Percentiles rank a stretch among this genome's conserved stretches.
phyloP scores from a whole-genome alignment of 2,797 vertebrate genomes.

The Aphelocoma californica region DNA sequence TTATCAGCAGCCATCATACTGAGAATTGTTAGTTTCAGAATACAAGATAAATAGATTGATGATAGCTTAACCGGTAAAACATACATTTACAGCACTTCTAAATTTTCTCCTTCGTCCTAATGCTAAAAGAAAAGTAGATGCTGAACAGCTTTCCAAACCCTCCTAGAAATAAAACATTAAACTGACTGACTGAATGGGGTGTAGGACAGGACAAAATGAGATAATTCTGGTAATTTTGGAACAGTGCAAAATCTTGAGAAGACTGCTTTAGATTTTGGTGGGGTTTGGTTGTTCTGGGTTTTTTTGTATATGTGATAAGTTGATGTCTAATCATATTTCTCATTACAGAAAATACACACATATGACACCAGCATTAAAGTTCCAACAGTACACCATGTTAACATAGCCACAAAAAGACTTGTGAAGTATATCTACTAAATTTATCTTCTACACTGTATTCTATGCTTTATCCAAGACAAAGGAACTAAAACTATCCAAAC shows the following conservation, averaged over 20 bases:
- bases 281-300: not conserved
- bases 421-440: not conserved
- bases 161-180: not conserved
- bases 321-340: not conserved
- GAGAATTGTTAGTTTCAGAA: not conserved
- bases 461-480: not conserved
- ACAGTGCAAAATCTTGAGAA: not conserved
- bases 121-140: not conserved
- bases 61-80: not conserved
- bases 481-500: not conserved
- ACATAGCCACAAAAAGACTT: not conserved
- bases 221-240: not conserved
- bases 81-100: not conserved
- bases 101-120: not conserved
- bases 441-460: not conserved
- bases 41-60: not conserved
- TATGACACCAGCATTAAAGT: not conserved
- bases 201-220: not conserved
- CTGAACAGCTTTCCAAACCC: not conserved
- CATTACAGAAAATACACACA: not conserved
- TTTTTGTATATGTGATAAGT: not conserved
- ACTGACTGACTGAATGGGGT: accelerated
- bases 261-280: not conserved
- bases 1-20: not conserved
- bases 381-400: not conserved